Percentiles rank a stretch among this genome's conserved stretches.
These are phyloP conservation scores for Coptodon rendalli DNA, from an alignment of 2,113 vertebrate species.

Conservation along the genomic window DNA sequence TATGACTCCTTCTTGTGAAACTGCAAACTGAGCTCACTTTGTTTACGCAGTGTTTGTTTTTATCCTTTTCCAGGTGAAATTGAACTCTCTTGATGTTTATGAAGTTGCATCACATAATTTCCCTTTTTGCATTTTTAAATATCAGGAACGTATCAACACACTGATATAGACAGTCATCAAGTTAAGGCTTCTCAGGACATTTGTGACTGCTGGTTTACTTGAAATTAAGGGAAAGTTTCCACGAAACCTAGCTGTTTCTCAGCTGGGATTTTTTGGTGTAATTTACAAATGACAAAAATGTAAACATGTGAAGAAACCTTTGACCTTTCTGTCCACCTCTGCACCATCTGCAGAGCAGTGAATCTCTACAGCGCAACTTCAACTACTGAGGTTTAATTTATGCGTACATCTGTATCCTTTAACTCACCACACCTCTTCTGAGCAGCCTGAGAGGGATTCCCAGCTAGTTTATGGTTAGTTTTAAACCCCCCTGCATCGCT, in stretches of 20 bases:
- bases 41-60: not conserved
- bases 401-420: not conserved
- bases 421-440: constrained; percentile 23
- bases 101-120: not conserved
- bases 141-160: not conserved
- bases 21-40: not conserved
- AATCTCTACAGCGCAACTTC: not conserved
- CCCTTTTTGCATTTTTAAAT: not conserved
- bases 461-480: constrained; percentile 13
- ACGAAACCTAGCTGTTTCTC: not conserved
- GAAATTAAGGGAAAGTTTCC: constrained; percentile 10
- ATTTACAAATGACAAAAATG: not conserved
- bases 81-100: not conserved
- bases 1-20: not conserved
- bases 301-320: constrained; percentile 6
- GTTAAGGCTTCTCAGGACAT: not conserved
- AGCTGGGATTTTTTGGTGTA: constrained; percentile 47
- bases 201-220: constrained; percentile 6
- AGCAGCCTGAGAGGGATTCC: constrained; percentile 52
- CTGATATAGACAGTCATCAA: not conserved
- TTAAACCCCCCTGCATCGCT: not conserved
- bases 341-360: constrained; percentile 12
- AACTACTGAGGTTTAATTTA: not conserved
- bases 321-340: constrained; percentile 52
- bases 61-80: not conserved